Evolutionary conservation across 2,888 invertebrate genomes (phyloP).

Genomic region (Selenia dentaria): DNA sequence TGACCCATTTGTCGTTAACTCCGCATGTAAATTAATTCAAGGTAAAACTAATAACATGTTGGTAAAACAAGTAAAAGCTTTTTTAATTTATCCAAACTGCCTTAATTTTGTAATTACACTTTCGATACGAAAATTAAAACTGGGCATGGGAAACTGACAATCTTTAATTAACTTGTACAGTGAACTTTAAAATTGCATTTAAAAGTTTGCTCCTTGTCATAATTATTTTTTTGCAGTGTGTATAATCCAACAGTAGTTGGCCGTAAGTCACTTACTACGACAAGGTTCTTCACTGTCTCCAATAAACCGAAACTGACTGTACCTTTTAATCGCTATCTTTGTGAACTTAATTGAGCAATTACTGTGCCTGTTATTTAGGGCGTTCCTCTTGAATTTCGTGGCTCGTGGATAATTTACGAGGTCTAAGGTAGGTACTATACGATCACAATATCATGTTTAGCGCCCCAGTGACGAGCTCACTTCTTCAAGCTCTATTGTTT

Average conservation of each 20-base stretch:
- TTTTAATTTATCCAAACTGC: conserved; percentile 19
- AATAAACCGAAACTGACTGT: neutral
- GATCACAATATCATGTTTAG: too few relatives aligned
- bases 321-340: conserved; percentile 23
- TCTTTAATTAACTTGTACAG: conserved; percentile 34
- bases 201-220: too few relatives aligned
- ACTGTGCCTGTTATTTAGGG: conserved; percentile 26
- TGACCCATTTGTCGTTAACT: too few relatives aligned
- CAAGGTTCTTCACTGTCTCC: neutral
- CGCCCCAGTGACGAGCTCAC: too few relatives aligned
- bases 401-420: conserved; percentile 8
- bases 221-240: too few relatives aligned
- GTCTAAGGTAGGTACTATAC: conserved; percentile 1
- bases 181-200: neutral
- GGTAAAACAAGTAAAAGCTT: conserved; percentile 8
- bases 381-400: conserved; percentile 18
- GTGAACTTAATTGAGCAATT: conserved; percentile 21
- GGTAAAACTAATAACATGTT: conserved; percentile 1
- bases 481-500: too few relatives aligned
- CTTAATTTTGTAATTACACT: conserved; percentile 21
- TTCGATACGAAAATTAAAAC: conserved; percentile 25
- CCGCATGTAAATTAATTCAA: too few relatives aligned
- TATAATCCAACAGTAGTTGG: neutral
- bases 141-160: conserved; percentile 31
- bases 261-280: neutral